Percentiles rank a stretch among this genome's conserved stretches.
Conservation (phyloP, 2,888 invertebrate genomes). For the Meloe dianella region DNA sequence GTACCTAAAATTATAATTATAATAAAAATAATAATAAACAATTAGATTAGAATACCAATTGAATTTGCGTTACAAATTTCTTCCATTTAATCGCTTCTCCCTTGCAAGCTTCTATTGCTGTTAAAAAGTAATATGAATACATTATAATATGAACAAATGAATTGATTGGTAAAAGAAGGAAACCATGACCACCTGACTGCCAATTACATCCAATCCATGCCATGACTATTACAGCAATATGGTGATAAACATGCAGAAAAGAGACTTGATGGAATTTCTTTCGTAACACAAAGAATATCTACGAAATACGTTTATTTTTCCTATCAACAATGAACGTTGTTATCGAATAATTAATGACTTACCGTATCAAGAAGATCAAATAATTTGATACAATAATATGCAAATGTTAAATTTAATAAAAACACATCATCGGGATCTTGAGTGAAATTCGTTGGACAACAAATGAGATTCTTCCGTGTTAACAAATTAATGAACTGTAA, state of each 20-base stretch:
- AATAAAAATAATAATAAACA: background rate
- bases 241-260: conserved; percentile 8
- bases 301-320: background rate
- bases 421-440: background rate
- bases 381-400: conserved; percentile 1
- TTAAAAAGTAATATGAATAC: conserved; percentile 13
- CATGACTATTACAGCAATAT: background rate
- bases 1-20: background rate
- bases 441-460: background rate
- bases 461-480: background rate
- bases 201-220: background rate
- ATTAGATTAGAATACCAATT: background rate
- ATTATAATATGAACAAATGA: conserved; percentile 8
- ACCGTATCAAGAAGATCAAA: conserved; percentile 8
- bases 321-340: too few relatives aligned
- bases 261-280: conserved; percentile 2
- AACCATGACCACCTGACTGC: conserved; percentile 1
- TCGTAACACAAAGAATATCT: conserved; percentile 5
- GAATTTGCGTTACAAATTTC: background rate
- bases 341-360: background rate
- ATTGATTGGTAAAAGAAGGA: background rate
- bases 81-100: background rate
- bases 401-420: background rate
- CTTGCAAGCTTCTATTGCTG: background rate
- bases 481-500: background rate